Conservation (phyloP, 2,888 invertebrate species). For the Plusia festucae region DNA sequence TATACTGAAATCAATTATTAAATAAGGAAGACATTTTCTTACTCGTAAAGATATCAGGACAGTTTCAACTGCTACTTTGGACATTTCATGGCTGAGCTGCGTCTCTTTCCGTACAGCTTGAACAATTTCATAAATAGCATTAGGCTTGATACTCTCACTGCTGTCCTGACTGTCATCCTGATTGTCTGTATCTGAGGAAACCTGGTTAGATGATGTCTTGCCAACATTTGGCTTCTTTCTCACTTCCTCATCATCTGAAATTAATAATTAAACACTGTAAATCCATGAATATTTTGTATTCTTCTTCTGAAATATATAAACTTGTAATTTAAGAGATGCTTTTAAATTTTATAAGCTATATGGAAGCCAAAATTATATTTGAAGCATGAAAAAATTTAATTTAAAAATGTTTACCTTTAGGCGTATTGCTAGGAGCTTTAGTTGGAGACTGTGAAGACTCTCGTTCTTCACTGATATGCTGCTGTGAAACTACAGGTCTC, state of each 20-base stretch:
- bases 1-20: too few relatives aligned
- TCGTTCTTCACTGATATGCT: slow-evolving; percentile 80
- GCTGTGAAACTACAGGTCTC: slow-evolving; percentile 84
- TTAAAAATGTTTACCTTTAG: slow-evolving; percentile 67
- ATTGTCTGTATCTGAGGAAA: slow-evolving; percentile 84
- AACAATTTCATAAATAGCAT: slow-evolving; percentile 93
- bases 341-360: too few relatives aligned
- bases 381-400: slow-evolving; percentile 34
- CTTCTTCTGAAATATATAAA: too few relatives aligned
- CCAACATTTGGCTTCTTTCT: slow-evolving; percentile 59
- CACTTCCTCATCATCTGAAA: slow-evolving; percentile 69
- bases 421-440: slow-evolving; percentile 66
- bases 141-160: slow-evolving; percentile 85
- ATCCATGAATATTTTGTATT: background rate
- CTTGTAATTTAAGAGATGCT: too few relatives aligned
- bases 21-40: slow-evolving; percentile 36
- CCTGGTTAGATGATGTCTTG: slow-evolving; percentile 75
- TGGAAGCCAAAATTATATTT: slow-evolving; percentile 14
- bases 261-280: background rate
- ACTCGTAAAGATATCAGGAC: slow-evolving; percentile 90
- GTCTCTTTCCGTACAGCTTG: slow-evolving; percentile 95
- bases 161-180: slow-evolving; percentile 87
- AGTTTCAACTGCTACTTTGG: slow-evolving; percentile 95
- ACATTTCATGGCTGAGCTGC: slow-evolving; percentile 95
- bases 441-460: slow-evolving; percentile 74